Percentiles rank a stretch among this genome's conserved stretches.
Evolutionary conservation across 2,888 invertebrate genomes (phyloP).

Genomic region (Lepidocyrtoides sp.): DNA sequence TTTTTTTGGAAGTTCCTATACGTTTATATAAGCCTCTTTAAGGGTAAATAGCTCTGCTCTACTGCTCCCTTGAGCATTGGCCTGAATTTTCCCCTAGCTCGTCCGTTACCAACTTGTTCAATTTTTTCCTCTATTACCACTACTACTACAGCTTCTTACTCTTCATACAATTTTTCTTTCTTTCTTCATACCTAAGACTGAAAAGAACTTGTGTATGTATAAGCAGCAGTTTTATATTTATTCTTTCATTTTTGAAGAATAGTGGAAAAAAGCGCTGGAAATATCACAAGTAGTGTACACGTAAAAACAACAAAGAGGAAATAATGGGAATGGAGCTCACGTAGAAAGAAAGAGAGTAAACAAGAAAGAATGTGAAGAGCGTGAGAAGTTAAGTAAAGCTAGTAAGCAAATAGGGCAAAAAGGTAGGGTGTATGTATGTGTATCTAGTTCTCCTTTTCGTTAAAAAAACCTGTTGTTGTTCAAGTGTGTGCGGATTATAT

Average conservation of each 20-base stretch:
- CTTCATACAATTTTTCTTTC: constrained; percentile 31
- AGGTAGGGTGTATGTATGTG: constrained; percentile 12
- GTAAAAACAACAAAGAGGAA: constrained; percentile 48
- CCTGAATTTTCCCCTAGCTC: constrained; percentile 73
- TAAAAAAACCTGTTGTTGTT: constrained; percentile 63
- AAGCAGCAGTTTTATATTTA: neutral
- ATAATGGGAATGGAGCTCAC: constrained; percentile 26
- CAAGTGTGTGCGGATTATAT: constrained; percentile 1
- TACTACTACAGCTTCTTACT: no score
- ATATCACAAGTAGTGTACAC: neutral
- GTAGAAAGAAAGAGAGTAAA: constrained; percentile 58
- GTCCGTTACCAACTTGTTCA: constrained; percentile 29
- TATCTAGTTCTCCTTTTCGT: neutral
- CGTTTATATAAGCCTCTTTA: constrained; percentile 67
- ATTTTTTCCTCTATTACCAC: constrained; percentile 37
- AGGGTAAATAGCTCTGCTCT: constrained; percentile 75
- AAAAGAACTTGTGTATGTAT: neutral
- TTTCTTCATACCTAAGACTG: constrained; percentile 13
- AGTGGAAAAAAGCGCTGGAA: neutral
- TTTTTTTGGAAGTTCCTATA: constrained; percentile 1
- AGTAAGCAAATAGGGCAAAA: constrained; percentile 59
- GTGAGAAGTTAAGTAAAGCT: constrained; percentile 56
- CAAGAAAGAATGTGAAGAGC: constrained; percentile 56
- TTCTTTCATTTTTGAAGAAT: constrained; percentile 16
- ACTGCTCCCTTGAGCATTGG: constrained; percentile 76